Percentiles rank a stretch among this genome's conserved stretches.
phyloP scores from a whole-genome alignment of 2,797 vertebrate genomes.

The Chaunax sp. region DNA sequence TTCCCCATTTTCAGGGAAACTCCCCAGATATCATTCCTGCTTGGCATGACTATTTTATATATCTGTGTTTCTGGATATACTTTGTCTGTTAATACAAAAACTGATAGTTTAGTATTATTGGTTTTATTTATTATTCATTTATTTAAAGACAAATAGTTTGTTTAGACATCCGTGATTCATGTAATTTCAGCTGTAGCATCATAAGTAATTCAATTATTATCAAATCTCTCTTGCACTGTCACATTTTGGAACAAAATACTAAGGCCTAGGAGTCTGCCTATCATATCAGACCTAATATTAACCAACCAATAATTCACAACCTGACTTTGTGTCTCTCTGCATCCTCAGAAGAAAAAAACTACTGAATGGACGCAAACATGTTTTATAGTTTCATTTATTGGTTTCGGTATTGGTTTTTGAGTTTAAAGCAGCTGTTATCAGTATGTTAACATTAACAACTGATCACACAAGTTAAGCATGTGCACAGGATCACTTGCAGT shows the following conservation, averaged over 20 bases:
- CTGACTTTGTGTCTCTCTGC: too few species aligned
- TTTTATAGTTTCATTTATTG: too few species aligned
- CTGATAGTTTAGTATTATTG: not conserved
- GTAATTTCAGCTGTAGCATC: not conserved
- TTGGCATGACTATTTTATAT: not conserved
- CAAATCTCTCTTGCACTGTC: not conserved
- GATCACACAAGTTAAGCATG: not conserved
- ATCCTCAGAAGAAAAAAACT: too few species aligned
- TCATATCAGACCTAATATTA: not conserved
- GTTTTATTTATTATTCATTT: too few species aligned
- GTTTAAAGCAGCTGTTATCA: not conserved
- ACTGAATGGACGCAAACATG: too few species aligned
- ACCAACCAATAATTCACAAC: not conserved
- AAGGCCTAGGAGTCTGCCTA: not conserved
- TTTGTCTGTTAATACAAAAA: not conserved
- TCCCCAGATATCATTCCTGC: not conserved
- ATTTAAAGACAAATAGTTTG: too few species aligned
- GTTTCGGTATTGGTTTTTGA: too few species aligned
- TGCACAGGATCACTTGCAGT: not conserved
- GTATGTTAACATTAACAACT: not conserved
- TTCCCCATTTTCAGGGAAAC: not conserved
- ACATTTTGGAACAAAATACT: not conserved
- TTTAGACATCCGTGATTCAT: not conserved
- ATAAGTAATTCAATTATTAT: not conserved
- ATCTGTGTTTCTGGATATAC: not conserved